Evolutionary conservation across 1,140 invertebrate species (phyloP).

Genomic region (Trichomalopsis sarcophagae): DNA sequence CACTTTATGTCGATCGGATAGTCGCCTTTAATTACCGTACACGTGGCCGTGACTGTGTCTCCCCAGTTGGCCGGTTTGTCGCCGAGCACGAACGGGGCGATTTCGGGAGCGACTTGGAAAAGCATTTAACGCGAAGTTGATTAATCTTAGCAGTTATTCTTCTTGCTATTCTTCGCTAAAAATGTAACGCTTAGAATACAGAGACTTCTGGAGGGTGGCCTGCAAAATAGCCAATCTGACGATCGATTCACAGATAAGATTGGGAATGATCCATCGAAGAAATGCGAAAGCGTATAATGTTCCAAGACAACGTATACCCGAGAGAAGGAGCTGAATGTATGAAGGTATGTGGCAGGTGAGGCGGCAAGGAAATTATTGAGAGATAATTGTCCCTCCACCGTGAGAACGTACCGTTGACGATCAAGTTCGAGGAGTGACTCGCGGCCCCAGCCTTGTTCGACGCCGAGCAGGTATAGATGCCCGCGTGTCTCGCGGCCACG

Average conservation of each 20-base stretch:
- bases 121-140: background rate
- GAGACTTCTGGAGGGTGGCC: too few species aligned
- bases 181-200: background rate
- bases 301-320: too few species aligned
- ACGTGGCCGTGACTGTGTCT: slow-evolving; percentile 67
- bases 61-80: slow-evolving; percentile 65
- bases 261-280: too few species aligned
- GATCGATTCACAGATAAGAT: too few species aligned
- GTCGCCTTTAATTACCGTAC: slow-evolving; percentile 66
- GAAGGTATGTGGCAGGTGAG: background rate
- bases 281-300: too few species aligned
- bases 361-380: too few species aligned
- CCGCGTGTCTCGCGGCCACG: slow-evolving; percentile 81
- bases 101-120: slow-evolving; percentile 56
- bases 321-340: background rate
- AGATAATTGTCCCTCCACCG: background rate
- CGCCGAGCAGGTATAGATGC: slow-evolving; percentile 84
- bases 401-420: slow-evolving; percentile 78
- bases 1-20: slow-evolving; percentile 61
- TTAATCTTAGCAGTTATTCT: slow-evolving; percentile 1
- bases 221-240: too few species aligned
- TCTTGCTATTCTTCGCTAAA: background rate
- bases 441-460: slow-evolving; percentile 80
- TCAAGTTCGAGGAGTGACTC: slow-evolving; percentile 78
- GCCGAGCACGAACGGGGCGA: slow-evolving; percentile 61